Percentiles rank a stretch among this genome's conserved stretches.
These are phyloP conservation scores for Catostomus latipinnis DNA, from an alignment of 2,797 vertebrate species.

Conservation along the genomic window DNA sequence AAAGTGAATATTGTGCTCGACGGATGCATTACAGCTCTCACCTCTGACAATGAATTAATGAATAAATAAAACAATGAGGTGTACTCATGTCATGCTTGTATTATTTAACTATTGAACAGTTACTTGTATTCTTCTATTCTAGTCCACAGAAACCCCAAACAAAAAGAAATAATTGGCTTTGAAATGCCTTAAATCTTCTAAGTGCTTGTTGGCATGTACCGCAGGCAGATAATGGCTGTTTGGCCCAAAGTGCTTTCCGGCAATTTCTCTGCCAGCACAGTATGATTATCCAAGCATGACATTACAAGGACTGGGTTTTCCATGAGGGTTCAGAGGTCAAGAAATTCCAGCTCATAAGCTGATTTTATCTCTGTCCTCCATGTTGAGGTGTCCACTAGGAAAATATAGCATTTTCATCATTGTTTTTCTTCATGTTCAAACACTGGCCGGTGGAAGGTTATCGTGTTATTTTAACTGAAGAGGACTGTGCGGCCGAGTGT, in stretches of 20 bases:
- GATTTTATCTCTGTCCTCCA: slow-evolving; percentile 24
- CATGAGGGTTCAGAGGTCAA: slow-evolving; percentile 25
- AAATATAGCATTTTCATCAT: slow-evolving; percentile 17
- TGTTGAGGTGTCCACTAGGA: slow-evolving; percentile 1
- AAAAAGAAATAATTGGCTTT: background rate
- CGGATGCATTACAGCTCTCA: background rate
- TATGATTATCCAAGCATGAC: slow-evolving; percentile 30
- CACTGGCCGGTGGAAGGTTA: slow-evolving; percentile 13
- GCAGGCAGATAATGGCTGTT: background rate
- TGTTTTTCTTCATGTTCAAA: background rate
- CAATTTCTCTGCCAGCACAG: background rate
- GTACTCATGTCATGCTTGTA: background rate
- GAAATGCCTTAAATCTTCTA: background rate
- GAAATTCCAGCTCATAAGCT: slow-evolving; percentile 21
- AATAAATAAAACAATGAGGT: background rate
- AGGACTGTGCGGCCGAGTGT: background rate
- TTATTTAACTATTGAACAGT: slow-evolving; percentile 6
- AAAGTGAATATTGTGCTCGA: background rate
- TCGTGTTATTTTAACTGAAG: background rate
- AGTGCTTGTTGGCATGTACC: slow-evolving; percentile 14
- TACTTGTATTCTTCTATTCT: slow-evolving; percentile 8
- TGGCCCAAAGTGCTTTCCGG: slow-evolving; percentile 7
- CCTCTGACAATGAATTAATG: background rate
- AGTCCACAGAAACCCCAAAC: background rate
- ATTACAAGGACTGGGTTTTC: slow-evolving; percentile 25